A percentile compares a stretch with the other conserved stretches of the same genome.
Evolutionary conservation across 92 coral and sea anemone species (phyloP).

Genomic region (Palythoa heliodiscus): DNA sequence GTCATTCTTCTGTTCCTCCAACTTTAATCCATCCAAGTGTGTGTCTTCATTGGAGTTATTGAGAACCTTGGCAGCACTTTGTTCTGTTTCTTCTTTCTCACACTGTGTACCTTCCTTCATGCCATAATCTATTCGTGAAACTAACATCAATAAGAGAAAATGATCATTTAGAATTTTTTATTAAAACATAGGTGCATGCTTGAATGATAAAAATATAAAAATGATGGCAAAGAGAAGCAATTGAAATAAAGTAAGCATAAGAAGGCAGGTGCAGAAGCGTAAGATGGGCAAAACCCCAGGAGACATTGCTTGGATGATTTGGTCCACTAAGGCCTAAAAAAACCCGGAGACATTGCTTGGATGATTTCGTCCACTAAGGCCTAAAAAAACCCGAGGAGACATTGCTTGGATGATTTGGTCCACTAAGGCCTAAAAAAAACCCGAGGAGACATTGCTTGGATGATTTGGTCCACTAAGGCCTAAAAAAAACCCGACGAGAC

Average conservation of each 20-base stretch:
- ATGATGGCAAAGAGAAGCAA: not conserved
- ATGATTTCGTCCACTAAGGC: not conserved
- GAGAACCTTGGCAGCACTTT: conserved; percentile 12
- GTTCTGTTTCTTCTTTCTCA: not conserved
- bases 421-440: not conserved
- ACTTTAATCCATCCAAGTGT: not conserved
- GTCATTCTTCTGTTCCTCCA: not conserved
- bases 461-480: not conserved
- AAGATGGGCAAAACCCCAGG: too few relatives aligned
- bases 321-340: not conserved
- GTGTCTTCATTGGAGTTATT: not conserved
- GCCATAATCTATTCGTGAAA: not conserved
- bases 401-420: too few relatives aligned
- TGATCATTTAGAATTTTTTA: not conserved
- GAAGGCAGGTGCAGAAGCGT: not conserved
- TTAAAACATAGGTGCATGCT: too few relatives aligned
- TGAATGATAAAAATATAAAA: too few relatives aligned
- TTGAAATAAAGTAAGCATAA: too few relatives aligned
- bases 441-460: too few relatives aligned
- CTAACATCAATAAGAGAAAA: not conserved
- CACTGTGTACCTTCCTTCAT: not conserved
- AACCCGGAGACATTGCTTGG: too few relatives aligned
- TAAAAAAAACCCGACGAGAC: too few relatives aligned
- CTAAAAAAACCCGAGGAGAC: too few relatives aligned
- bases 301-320: too few relatives aligned